phyloP scores from a whole-genome alignment of 64 coral and sea anemone species.

The Montipora capricornis region DNA sequence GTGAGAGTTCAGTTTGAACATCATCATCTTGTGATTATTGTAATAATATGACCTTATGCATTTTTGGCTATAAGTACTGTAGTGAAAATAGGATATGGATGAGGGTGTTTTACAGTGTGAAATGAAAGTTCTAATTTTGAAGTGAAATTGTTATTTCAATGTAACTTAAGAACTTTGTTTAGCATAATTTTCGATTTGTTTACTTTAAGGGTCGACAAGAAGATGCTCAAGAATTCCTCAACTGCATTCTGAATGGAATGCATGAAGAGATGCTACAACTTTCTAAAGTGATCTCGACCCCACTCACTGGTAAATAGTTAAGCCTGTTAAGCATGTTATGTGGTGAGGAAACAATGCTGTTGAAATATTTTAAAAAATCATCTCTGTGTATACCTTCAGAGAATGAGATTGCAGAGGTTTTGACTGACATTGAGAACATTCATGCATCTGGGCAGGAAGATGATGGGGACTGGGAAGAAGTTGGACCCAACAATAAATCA shows the following conservation, averaged over 20 bases:
- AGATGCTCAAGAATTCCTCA: conserved; percentile 97
- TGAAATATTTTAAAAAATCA: neutral
- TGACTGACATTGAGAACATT: neutral
- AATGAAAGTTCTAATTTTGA: too few relatives aligned
- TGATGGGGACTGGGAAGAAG: conserved; percentile 98
- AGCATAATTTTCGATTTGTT: neutral
- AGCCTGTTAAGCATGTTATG: neutral
- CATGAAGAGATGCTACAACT: conserved; percentile 94
- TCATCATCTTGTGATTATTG: neutral
- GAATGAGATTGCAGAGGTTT: neutral
- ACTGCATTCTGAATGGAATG: conserved; percentile 95
- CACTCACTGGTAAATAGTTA: neutral
- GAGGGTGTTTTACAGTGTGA: too few relatives aligned
- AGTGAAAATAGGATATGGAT: too few relatives aligned
- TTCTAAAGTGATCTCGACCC: neutral
- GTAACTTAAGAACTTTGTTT: too few relatives aligned
- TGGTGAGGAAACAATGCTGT: neutral
- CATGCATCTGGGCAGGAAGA: conserved; percentile 69
- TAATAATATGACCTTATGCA: too few relatives aligned
- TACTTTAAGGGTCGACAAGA: conserved; percentile 85
- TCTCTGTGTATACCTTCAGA: conserved; percentile 10
- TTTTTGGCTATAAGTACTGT: too few relatives aligned
- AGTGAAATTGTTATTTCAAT: too few relatives aligned
- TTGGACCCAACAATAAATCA: conserved; percentile 95
- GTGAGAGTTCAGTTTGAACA: conserved; percentile 26